A percentile compares a stretch with the other conserved stretches of the same genome.
phyloP scores from a whole-genome alignment of 2,797 vertebrate genomes.

The Rhincodon typus region DNA sequence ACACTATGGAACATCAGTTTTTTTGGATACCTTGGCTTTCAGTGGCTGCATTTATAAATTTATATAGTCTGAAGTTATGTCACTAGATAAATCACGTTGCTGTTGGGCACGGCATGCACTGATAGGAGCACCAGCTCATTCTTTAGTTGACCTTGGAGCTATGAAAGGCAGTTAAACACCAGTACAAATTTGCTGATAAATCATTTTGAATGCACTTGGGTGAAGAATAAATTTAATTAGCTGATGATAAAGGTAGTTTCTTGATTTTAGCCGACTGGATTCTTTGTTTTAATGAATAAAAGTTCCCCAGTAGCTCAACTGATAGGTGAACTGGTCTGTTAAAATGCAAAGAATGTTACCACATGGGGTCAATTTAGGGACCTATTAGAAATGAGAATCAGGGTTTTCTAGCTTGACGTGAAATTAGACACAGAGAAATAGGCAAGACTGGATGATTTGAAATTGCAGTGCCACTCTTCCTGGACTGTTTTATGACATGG shows the following conservation, averaged over 20 bases:
- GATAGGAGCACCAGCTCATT: not conserved
- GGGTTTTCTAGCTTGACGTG: not conserved
- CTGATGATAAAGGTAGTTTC: not conserved
- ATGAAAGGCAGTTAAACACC: not conserved
- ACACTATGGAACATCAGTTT: no score
- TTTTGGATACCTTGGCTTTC: not conserved
- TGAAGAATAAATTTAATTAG: slow-evolving; percentile 1
- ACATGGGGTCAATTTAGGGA: not conserved
- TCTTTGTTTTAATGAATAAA: not conserved
- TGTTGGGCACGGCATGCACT: not conserved
- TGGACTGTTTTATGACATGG: not conserved
- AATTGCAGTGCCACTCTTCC: not conserved
- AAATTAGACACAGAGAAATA: not conserved
- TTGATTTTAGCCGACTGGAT: not conserved
- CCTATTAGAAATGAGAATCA: not conserved
- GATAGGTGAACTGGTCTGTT: not conserved
- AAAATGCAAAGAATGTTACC: not conserved
- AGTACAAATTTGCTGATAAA: not conserved
- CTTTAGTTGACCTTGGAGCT: not conserved
- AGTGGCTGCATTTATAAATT: not conserved
- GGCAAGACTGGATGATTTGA: not conserved
- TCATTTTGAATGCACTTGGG: not conserved
- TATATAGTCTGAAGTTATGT: not conserved
- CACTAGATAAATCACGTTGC: not conserved
- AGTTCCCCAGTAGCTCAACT: not conserved